Evolutionary conservation across 2,113 vertebrate species (phyloP).

Genomic region (Suncus etruscus): DNA sequence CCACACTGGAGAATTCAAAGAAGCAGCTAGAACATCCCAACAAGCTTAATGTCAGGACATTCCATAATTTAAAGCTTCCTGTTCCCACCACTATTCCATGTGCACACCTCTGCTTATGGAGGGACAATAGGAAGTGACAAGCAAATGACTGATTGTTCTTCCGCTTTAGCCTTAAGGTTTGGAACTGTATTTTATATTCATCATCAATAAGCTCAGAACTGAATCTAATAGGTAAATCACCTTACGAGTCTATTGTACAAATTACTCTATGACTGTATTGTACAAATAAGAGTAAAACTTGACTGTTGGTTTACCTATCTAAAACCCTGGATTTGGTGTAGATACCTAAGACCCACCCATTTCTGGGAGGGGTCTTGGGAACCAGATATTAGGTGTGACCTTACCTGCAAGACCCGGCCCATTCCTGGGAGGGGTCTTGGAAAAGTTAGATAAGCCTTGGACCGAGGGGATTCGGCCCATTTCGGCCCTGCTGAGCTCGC

Average conservation of each 20-base stretch:
- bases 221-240: not conserved
- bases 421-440: too few species aligned
- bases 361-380: too few species aligned
- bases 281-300: not conserved
- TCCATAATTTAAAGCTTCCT: accelerated
- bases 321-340: too few species aligned
- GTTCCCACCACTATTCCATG: accelerated
- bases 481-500: too few species aligned
- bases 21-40: accelerated
- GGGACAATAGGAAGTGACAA: accelerated
- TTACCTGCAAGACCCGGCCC: too few species aligned
- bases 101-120: accelerated
- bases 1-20: not conserved
- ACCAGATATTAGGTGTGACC: too few species aligned
- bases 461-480: too few species aligned
- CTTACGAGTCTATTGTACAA: not conserved
- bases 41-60: too few species aligned
- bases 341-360: too few species aligned
- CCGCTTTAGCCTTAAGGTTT: not conserved
- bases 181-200: not conserved
- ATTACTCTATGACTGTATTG: not conserved
- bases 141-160: too few species aligned
- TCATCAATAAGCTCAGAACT: not conserved
- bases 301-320: too few species aligned
- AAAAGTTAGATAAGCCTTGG: too few species aligned